phyloP scores from a whole-genome alignment of 2,888 invertebrate species.

The Eucriotettix oculatus region DNA sequence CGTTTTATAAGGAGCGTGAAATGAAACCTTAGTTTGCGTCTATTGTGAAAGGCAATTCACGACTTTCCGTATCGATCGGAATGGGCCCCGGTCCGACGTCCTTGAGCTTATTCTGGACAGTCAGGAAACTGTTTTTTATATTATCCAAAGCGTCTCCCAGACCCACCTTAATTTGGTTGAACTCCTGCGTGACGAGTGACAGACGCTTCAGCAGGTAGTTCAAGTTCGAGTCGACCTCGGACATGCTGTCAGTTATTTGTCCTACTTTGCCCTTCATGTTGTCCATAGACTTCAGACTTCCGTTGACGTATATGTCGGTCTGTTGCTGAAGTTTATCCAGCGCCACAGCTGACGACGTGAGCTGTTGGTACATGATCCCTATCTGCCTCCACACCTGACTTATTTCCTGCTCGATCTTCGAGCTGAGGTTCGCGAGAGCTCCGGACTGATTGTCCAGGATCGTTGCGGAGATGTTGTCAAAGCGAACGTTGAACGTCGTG shows the following conservation, averaged over 20 bases:
- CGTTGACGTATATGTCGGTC: slow-evolving; percentile 64
- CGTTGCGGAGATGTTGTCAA: slow-evolving; percentile 49
- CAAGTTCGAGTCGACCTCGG: slow-evolving; percentile 62
- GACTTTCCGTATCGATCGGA: slow-evolving; percentile 18
- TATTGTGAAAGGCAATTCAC: too few relatives aligned
- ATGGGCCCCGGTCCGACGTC: slow-evolving; percentile 27
- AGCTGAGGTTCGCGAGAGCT: slow-evolving; percentile 53
- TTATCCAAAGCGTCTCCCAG: slow-evolving; percentile 55
- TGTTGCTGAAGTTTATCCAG: slow-evolving; percentile 62
- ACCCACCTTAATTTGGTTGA: slow-evolving; percentile 61
- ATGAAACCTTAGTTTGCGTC: too few relatives aligned
- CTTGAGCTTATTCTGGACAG: slow-evolving; percentile 35
- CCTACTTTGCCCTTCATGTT: slow-evolving; percentile 65
- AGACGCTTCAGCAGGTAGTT: slow-evolving; percentile 66
- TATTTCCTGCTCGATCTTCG: slow-evolving; percentile 62
- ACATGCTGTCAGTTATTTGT: slow-evolving; percentile 57
- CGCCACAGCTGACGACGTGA: slow-evolving; percentile 54
- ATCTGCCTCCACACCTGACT: slow-evolving; percentile 82
- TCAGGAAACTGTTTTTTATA: slow-evolving; percentile 45
- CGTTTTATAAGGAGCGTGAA: too few relatives aligned
- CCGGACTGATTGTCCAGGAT: slow-evolving; percentile 56
- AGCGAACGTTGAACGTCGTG: slow-evolving; percentile 45
- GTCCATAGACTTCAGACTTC: slow-evolving; percentile 57
- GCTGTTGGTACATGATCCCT: slow-evolving; percentile 72
- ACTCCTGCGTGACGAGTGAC: slow-evolving; percentile 68